A percentile compares a stretch with the other conserved stretches of the same genome.
These are phyloP conservation scores for Ictalurus punctatus DNA, from an alignment of 2,113 vertebrate genomes.

Conservation along the genomic window DNA sequence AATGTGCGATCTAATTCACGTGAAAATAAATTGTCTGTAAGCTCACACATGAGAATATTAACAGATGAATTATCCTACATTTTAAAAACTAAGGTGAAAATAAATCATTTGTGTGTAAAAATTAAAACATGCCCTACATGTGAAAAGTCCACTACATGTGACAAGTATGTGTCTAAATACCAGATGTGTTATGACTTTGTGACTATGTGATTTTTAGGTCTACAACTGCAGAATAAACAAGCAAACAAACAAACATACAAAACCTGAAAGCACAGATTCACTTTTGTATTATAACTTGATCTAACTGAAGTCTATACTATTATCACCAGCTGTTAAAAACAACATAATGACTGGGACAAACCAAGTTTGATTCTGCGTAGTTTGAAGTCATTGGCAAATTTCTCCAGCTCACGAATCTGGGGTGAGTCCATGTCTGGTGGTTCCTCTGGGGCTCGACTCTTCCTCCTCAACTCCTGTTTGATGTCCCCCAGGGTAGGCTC, in stretches of 20 bases:
- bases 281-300: neutral
- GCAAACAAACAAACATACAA: neutral
- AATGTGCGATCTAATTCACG: neutral
- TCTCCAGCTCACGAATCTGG: constrained; percentile 94
- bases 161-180: neutral
- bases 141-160: neutral
- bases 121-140: neutral
- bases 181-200: neutral
- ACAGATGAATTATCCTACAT: neutral
- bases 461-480: constrained; percentile 87
- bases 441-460: constrained; percentile 82
- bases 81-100: neutral
- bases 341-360: constrained; percentile 53
- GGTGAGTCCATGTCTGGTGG: constrained; percentile 89
- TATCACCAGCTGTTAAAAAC: neutral
- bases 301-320: neutral
- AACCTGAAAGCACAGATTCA: no score
- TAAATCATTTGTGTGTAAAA: neutral
- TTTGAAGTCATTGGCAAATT: constrained; percentile 97
- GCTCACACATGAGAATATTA: neutral
- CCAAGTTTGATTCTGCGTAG: constrained; percentile 94
- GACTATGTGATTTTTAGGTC: neutral
- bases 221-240: neutral
- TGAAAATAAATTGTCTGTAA: neutral
- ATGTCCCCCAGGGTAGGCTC: constrained; percentile 77